phyloP scores from a whole-genome alignment of 2,113 vertebrate species.

The Pogonocichla stellata region DNA sequence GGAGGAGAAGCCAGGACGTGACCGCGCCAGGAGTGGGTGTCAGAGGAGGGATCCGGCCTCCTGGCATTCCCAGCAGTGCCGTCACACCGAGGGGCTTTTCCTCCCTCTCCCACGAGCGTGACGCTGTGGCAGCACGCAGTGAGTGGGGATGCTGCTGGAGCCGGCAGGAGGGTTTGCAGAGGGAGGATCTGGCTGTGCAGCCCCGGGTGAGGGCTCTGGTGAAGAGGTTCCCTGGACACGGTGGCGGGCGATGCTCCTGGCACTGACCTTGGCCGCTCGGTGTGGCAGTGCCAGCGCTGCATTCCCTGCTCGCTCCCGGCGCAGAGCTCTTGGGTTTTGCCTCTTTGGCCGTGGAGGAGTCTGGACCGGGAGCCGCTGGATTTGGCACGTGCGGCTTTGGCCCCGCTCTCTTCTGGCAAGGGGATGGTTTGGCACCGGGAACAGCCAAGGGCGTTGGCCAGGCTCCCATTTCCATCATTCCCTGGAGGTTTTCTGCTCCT shows the following conservation, averaged over 20 bases:
- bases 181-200: background rate
- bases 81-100: conserved; percentile 43
- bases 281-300: background rate
- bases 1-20: conserved; percentile 54
- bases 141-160: background rate
- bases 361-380: background rate
- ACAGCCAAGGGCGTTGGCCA: background rate
- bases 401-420: background rate
- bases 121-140: background rate
- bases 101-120: conserved; percentile 23
- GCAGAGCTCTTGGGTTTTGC: background rate
- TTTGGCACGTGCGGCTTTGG: background rate
- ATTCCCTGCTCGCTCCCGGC: fast-evolving
- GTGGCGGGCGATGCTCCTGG: background rate
- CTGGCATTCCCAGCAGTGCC: background rate
- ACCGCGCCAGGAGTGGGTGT: conserved; percentile 10
- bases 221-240: background rate
- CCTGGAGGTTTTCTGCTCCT: background rate
- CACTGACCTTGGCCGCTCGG: background rate
- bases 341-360: background rate
- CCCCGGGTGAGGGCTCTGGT: fast-evolving
- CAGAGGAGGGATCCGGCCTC: conserved; percentile 33
- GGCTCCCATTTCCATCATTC: background rate
- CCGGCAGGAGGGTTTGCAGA: background rate
- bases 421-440: background rate